Base-by-base conservation (phyloP, 1,140 invertebrate species). In the Aphaenogaster rudis region DNA sequence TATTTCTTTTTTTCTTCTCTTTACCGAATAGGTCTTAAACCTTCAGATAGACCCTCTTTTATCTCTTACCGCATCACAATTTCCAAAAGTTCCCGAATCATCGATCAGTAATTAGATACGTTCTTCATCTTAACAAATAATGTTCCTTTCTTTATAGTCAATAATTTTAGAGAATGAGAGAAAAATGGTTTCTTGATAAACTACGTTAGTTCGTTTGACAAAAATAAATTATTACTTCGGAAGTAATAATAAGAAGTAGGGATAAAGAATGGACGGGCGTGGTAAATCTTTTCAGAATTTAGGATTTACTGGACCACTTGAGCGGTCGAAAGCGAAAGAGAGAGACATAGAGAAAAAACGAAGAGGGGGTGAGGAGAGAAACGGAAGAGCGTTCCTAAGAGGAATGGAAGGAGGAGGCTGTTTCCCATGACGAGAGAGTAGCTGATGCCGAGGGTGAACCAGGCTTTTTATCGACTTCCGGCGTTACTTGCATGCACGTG, bases 391-490 rank as follows among this genome's bases (percentile, higher is more conserved):
- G 28, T 11, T 33, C 21, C 28, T 45, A 72, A 82, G 74, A 84
- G 59, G 82, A 78, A 36, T 50, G 61, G 86, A 88, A 85, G 86
- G 64, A 90, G 89, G 79, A 90, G 69, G 89, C 81, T 90, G 88
- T 89, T 91, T 90, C 90, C 89, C 87, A 92, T 89, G 91, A 88
- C 72, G 91, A 91, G 87, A 89, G 72, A 76, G 66, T 66, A 90
- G 90, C 93, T 87, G 88, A 92, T 93, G 93, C 91, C 92, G 94
- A 95, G 95, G 95, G 95, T 94, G 94, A 95, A 95, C 92, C 88
- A 92, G 93, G 94, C 94, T 95, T 95, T 95, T 95, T 95, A 95
- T 95, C 94, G 94, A 95, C 95, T 95, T 95, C 95, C 95, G 95
- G 93, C 93, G 94, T 93, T 94, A 93, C 93, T 95, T 93, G 93